Evolutionary conservation across 2,113 vertebrate genomes (phyloP), one percentile per base, ranked within the genome.

Genomic region (Galeopterus variegatus): DNA sequence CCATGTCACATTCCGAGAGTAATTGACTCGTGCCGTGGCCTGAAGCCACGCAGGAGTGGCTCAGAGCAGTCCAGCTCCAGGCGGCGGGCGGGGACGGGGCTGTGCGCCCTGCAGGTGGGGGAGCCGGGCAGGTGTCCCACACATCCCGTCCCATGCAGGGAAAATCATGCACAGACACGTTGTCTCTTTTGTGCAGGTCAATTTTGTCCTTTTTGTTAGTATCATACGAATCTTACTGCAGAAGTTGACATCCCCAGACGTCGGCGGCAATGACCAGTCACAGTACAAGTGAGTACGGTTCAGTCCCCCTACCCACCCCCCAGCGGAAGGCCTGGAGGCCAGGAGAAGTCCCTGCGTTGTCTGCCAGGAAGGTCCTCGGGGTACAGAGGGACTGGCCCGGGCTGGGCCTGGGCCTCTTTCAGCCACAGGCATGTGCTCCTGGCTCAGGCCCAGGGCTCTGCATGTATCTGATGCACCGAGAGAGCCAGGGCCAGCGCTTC

Each of bases 181-280:
- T 19, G 7, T 54, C 52, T 56, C 52, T 33, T 87, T 60, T 73
- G 62, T 96, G 41, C 98, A 99, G 99, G 97, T 99, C 92, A 99
- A 99, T 97, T 99, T 99, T 94, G 95, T 98, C 96, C 98, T 99
- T 82, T 99, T 99, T 90, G 90, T 99, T 94, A 99, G 98, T 64
- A 99, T 99, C n/a, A 94, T 99, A 84, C 98, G 99, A 83, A 99
- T 99, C 93, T 94, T 99, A 45, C 98, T 99, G 65, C 99, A 99
- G 97, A 99, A 99, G 97, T 79, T 99, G 92, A 98, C 97, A 12
- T 99, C 98, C 87, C 99, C 99, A n/a, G 99, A 99, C 48, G 97
- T 99, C 0, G 98, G 99, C 1, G 98, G 99, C 96, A 99, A 98
- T 23, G 98, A 99, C 93, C 98, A 98, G 41, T 98, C 99, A n/a